phyloP scores from a whole-genome alignment of 2,113 vertebrate species.

The Thalassoma bifasciatum region DNA sequence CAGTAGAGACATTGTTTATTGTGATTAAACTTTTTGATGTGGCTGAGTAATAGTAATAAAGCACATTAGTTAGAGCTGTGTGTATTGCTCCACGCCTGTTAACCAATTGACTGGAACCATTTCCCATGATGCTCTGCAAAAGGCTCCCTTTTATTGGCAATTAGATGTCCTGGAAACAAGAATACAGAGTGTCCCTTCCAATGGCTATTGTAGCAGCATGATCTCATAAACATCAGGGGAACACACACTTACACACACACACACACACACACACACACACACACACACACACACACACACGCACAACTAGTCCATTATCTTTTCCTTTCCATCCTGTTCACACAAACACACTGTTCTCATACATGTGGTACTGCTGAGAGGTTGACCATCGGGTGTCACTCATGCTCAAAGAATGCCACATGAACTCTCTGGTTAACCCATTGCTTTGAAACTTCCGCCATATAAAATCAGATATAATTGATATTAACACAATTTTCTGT shows the following conservation, averaged over 20 bases:
- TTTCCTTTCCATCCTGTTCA: too few species aligned
- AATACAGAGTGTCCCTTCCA: not conserved
- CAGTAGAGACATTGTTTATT: slow-evolving; percentile 66
- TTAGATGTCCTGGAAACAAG: slow-evolving; percentile 14
- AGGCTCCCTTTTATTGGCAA: slow-evolving; percentile 32
- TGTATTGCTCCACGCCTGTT: slow-evolving; percentile 32
- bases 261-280: not conserved
- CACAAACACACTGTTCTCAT: slow-evolving; percentile 27
- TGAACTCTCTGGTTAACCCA: slow-evolving; percentile 2
- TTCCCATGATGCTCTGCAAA: slow-evolving; percentile 50
- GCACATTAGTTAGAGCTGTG: slow-evolving; percentile 51
- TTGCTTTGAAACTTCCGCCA: not conserved
- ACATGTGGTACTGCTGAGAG: slow-evolving; percentile 30
- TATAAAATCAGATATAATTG: not conserved
- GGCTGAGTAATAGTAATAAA: slow-evolving; percentile 64
- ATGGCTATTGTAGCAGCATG: not conserved
- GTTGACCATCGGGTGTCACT: slow-evolving; percentile 80
- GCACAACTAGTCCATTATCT: not conserved
- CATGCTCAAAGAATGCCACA: slow-evolving; percentile 64
- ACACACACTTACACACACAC: slow-evolving; percentile 7
- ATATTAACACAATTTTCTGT: not conserved
- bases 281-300: not conserved
- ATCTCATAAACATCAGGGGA: slow-evolving; percentile 3
- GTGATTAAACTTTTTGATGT: slow-evolving; percentile 68
- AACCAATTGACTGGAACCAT: slow-evolving; percentile 48